Percentiles rank a stretch among this genome's conserved stretches.
Evolutionary conservation across 37 sponge, comb jelly and placozoan species (phyloP).

Genomic region (Ianthella basta): DNA sequence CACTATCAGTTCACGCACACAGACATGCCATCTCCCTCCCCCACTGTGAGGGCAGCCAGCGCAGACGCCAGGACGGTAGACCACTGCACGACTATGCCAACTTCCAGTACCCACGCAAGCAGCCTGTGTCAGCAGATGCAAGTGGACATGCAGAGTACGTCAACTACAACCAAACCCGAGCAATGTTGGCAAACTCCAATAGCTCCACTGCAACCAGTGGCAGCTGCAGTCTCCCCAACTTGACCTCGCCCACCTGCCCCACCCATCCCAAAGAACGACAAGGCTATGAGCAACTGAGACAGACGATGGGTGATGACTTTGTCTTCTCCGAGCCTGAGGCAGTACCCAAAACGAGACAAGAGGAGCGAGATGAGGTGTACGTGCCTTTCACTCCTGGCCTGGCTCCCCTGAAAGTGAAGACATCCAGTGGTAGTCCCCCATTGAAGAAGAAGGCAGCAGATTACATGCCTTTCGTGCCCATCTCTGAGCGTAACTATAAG

Average conservation of each 20-base stretch:
- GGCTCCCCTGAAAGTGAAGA: not conserved
- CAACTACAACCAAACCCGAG: not conserved
- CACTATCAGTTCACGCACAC: not conserved
- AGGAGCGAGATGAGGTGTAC: slow-evolving; percentile 4
- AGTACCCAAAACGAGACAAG: not conserved
- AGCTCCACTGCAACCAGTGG: not conserved
- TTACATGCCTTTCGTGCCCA: slow-evolving; percentile 21
- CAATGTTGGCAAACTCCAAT: not conserved
- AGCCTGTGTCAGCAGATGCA: not conserved
- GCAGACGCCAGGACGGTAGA: not conserved
- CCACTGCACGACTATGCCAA: not conserved
- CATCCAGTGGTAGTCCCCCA: not conserved
- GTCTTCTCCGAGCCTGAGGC: not conserved
- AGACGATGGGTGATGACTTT: not conserved
- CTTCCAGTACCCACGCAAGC: not conserved
- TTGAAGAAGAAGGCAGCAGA: slow-evolving; percentile 15
- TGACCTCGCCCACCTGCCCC: not conserved
- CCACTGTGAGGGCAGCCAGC: not conserved
- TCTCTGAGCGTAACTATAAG: slow-evolving; percentile 15
- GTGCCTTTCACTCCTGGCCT: slow-evolving; percentile 16
- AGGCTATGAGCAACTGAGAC: slow-evolving; percentile 1
- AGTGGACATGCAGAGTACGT: not conserved
- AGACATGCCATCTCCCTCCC: too few species aligned
- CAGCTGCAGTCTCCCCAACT: not conserved
- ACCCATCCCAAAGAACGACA: not conserved